Percentiles rank a stretch among this genome's conserved stretches.
phyloP scores from a whole-genome alignment of 2,888 invertebrate species.

The Dryocosmus kuriphilus region DNA sequence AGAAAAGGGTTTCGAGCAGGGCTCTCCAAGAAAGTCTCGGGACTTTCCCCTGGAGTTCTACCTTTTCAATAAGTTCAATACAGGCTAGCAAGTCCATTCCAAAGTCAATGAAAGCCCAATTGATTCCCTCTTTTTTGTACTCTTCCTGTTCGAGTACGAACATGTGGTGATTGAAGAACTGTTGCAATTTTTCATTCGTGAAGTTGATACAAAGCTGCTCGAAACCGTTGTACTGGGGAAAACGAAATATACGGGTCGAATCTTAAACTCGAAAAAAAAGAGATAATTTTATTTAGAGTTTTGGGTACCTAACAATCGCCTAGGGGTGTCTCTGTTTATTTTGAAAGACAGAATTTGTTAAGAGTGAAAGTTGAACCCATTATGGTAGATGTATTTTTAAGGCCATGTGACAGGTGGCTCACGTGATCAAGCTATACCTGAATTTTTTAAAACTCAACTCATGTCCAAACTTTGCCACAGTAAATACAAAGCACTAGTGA shows the following conservation, averaged over 20 bases:
- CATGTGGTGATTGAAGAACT: slow-evolving; percentile 99
- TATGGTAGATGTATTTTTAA: slow-evolving; percentile 39
- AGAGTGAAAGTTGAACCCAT: slow-evolving; percentile 42
- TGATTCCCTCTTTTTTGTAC: slow-evolving; percentile 97
- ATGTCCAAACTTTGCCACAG: too few relatives aligned
- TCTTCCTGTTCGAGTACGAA: slow-evolving; percentile 99
- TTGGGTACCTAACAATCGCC: slow-evolving; percentile 29
- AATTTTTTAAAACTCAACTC: too few relatives aligned
- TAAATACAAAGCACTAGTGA: too few relatives aligned
- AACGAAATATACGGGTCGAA: neutral
- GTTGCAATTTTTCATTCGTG: slow-evolving; percentile 99
- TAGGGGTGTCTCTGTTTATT: slow-evolving; percentile 44
- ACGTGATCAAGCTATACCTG: too few relatives aligned
- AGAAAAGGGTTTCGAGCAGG: slow-evolving; percentile 15
- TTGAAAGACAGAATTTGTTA: slow-evolving; percentile 35
- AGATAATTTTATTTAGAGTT: neutral
- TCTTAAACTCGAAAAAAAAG: neutral
- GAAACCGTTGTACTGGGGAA: slow-evolving; percentile 94
- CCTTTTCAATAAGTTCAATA: slow-evolving; percentile 99
- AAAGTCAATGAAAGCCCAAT: slow-evolving; percentile 99
- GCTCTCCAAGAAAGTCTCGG: slow-evolving; percentile 27
- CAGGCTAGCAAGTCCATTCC: slow-evolving; percentile 99
- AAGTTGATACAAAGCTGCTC: slow-evolving; percentile 99
- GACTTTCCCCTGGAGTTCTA: slow-evolving; percentile 75
- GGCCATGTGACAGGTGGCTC: too few relatives aligned